These are phyloP conservation scores for Apis laboriosa DNA, from an alignment of 1,140 invertebrate species.

Conservation along the genomic window DNA sequence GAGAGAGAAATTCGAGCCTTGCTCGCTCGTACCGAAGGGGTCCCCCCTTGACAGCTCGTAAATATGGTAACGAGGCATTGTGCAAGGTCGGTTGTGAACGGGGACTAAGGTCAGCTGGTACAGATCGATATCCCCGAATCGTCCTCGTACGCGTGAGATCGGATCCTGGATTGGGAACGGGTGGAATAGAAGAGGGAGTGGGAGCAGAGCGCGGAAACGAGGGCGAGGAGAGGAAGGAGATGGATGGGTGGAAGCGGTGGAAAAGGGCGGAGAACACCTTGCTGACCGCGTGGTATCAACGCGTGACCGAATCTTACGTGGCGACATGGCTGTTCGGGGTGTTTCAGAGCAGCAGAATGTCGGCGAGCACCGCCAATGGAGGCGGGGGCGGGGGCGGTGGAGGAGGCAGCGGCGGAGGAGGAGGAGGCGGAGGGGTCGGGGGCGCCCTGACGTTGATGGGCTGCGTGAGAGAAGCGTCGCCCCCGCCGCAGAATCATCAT, in stretches of 20 bases:
- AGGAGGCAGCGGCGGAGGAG: constrained; percentile 32
- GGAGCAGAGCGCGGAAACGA: not conserved
- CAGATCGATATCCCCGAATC: constrained; percentile 54
- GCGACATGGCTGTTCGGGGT: constrained; percentile 69
- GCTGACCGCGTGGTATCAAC: constrained; percentile 63
- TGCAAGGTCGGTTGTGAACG: constrained; percentile 49
- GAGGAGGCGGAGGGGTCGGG: constrained; percentile 71
- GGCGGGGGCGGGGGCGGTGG: constrained; percentile 58
- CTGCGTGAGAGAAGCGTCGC: constrained; percentile 80
- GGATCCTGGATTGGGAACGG: not conserved
- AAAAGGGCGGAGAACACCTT: constrained; percentile 56
- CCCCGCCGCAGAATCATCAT: constrained; percentile 72
- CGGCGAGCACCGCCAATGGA: constrained; percentile 75
- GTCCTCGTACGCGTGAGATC: constrained; percentile 1
- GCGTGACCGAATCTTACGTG: constrained; percentile 68
- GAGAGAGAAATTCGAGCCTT: not conserved
- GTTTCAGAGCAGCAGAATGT: constrained; percentile 73
- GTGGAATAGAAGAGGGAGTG: not conserved
- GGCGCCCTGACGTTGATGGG: constrained; percentile 80
- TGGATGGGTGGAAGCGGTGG: constrained; percentile 63
- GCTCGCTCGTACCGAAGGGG: not conserved
- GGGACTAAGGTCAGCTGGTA: constrained; percentile 62
- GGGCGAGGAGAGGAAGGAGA: not conserved
- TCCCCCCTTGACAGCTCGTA: not conserved
- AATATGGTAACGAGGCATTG: constrained; percentile 37